These are phyloP conservation scores for Ictalurus furcatus DNA, from an alignment of 2,113 vertebrate genomes.

Conservation along the genomic window DNA sequence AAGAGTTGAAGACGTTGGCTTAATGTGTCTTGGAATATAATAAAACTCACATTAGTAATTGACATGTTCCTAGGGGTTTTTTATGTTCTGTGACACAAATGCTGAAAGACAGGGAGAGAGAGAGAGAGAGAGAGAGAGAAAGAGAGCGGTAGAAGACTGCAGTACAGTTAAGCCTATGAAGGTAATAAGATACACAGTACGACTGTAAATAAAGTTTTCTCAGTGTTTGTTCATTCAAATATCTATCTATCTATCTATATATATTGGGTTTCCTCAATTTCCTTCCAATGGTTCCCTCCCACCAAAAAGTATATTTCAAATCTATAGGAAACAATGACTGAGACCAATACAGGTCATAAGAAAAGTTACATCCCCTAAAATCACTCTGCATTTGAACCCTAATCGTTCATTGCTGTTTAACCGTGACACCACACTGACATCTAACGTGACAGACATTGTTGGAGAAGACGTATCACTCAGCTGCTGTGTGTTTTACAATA, in stretches of 20 bases:
- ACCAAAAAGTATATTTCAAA: background rate
- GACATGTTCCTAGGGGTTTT: background rate
- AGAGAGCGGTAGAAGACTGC: background rate
- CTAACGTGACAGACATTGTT: background rate
- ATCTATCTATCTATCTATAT: background rate
- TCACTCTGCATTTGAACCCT: background rate
- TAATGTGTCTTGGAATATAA: background rate
- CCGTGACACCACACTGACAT: background rate
- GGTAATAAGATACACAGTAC: background rate
- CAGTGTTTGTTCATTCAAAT: background rate
- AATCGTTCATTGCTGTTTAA: background rate
- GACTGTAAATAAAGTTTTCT: background rate
- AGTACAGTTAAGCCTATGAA: background rate
- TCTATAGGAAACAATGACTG: background rate
- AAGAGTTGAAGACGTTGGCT: background rate
- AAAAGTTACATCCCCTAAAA: background rate
- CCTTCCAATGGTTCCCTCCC: background rate
- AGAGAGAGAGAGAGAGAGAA: too few species aligned
- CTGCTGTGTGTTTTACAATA: constrained; percentile 6
- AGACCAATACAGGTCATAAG: background rate
- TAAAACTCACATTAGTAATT: background rate
- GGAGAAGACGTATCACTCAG: background rate
- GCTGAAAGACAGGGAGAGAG: background rate
- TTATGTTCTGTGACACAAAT: background rate
- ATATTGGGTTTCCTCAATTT: background rate